Evolutionary conservation across 2,797 vertebrate genomes (phyloP).

Genomic region (Danio kyathit): DNA sequence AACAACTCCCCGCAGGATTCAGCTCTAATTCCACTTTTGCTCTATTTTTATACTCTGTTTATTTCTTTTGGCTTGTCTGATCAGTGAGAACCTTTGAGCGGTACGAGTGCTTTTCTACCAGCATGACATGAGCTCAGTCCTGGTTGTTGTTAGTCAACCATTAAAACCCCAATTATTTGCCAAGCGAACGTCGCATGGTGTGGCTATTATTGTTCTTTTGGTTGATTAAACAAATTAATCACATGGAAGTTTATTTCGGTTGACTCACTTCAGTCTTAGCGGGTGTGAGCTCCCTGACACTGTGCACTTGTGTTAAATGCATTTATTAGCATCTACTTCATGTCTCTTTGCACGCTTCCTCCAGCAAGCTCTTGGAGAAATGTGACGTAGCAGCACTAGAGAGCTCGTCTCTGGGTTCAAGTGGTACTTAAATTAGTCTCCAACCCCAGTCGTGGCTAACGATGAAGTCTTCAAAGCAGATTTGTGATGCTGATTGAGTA

Average conservation of each 20-base stretch:
- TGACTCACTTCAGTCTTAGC: neutral
- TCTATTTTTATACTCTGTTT: conserved; percentile 74
- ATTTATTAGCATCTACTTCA: conserved; percentile 26
- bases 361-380: conserved; percentile 58
- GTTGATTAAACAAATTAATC: conserved; percentile 23
- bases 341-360: conserved; percentile 54
- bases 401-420: conserved; percentile 47
- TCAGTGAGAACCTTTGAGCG: conserved; percentile 61
- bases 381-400: conserved; percentile 53
- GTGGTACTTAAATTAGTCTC: conserved; percentile 65
- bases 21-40: conserved; percentile 72
- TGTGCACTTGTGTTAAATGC: neutral
- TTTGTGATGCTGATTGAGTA: conserved; percentile 64
- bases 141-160: conserved; percentile 22
- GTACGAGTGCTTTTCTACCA: conserved; percentile 20
- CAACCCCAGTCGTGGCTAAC: conserved; percentile 52
- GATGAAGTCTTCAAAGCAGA: conserved; percentile 67
- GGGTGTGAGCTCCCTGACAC: neutral
- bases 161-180: conserved; percentile 4
- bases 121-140: conserved; percentile 17
- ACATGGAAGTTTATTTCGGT: neutral
- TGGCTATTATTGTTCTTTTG: conserved; percentile 18
- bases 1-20: conserved; percentile 73
- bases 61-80: conserved; percentile 75
- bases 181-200: conserved; percentile 9